Conservation (phyloP, 2,797 vertebrate species). For the Pantherophis alleghaniensis region DNA sequence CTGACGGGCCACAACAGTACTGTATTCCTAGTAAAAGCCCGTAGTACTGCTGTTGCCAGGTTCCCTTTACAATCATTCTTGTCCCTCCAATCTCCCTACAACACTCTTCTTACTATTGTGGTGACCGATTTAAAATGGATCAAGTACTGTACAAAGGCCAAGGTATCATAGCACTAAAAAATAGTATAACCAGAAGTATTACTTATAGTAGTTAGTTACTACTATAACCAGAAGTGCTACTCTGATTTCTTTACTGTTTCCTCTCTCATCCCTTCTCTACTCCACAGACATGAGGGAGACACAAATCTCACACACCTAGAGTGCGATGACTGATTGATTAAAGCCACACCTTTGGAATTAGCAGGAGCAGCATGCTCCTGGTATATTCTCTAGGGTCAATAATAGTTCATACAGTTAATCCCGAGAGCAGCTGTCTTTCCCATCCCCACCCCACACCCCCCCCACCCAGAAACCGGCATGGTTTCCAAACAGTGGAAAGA, state of each 20-base stretch:
- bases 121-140: background rate
- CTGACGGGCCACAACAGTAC: no score
- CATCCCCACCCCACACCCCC: background rate
- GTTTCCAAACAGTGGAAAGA: background rate
- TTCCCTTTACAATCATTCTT: background rate
- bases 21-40: background rate
- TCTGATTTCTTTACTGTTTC: background rate
- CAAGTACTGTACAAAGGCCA: background rate
- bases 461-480: background rate
- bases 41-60: background rate
- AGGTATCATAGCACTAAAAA: background rate
- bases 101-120: background rate
- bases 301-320: background rate
- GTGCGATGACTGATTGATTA: background rate
- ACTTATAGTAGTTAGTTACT: background rate
- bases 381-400: background rate
- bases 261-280: background rate
- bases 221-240: background rate
- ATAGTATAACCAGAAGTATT: background rate
- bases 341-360: background rate
- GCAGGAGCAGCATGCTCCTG: background rate
- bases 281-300: background rate
- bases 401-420: background rate
- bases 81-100: background rate
- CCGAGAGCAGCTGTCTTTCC: background rate